Percentiles rank a stretch among this genome's conserved stretches.
These are phyloP conservation scores for Didymodactylos carnosus DNA, from an alignment of 2,888 invertebrate genomes.

Conservation along the genomic window DNA sequence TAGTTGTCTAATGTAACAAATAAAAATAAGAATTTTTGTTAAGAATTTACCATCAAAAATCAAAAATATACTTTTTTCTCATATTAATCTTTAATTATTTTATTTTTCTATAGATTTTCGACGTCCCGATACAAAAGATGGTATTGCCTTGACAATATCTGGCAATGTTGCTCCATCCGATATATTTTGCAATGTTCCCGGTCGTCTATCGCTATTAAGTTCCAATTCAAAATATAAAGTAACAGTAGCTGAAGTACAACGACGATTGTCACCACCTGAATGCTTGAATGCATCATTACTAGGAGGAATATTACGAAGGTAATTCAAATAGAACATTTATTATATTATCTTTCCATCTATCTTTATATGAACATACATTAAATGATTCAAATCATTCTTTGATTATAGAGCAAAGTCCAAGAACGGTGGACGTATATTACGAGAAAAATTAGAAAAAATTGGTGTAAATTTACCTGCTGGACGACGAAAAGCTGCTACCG, in stretches of 20 bases:
- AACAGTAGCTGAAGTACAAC: constrained; percentile 11
- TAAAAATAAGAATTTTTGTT: neutral
- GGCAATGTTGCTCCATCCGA: constrained; percentile 6
- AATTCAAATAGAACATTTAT: too few species aligned
- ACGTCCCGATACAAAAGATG: neutral
- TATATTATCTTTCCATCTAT: neutral
- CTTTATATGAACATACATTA: neutral
- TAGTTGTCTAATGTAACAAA: neutral
- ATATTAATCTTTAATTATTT: too few species aligned
- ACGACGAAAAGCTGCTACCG: constrained; percentile 90
- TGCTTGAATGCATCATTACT: constrained; percentile 12
- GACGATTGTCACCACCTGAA: constrained; percentile 11
- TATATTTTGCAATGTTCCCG: constrained; percentile 13
- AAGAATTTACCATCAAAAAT: too few species aligned
- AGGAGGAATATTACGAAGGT: constrained; percentile 24
- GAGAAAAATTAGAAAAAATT: constrained; percentile 93
- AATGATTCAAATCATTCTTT: too few species aligned
- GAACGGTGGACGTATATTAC: constrained; percentile 81
- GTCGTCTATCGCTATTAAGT: constrained; percentile 7
- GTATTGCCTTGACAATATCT: neutral
- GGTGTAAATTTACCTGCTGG: constrained; percentile 93
- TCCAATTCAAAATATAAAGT: constrained; percentile 14
- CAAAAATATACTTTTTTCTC: too few species aligned
- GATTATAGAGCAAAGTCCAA: constrained; percentile 64
- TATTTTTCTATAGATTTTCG: neutral